Percentiles rank a stretch among this genome's conserved stretches.
These are phyloP conservation scores for Montipora efflorescens DNA, from an alignment of 64 coral and sea anemone genomes.

Conservation along the genomic window DNA sequence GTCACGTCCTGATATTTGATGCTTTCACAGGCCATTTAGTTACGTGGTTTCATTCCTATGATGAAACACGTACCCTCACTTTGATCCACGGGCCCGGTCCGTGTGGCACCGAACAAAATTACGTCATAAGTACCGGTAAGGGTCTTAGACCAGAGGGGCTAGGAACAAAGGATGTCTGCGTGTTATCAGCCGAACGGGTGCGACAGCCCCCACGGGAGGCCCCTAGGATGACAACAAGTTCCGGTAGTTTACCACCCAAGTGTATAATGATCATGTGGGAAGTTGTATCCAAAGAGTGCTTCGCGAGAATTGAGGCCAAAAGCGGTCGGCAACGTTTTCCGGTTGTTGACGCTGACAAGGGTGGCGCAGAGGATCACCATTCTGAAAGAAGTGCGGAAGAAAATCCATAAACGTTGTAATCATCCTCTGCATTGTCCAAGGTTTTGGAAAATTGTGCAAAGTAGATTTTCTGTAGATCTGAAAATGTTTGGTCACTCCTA, in stretches of 20 bases:
- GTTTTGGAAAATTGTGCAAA: too few species aligned
- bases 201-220: background rate
- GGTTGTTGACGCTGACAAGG: background rate
- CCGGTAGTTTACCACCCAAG: slow-evolving; percentile 10
- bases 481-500: too few species aligned
- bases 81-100: slow-evolving; percentile 75
- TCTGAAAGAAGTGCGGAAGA: background rate
- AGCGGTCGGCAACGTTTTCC: slow-evolving; percentile 50
- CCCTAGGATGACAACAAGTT: slow-evolving; percentile 9
- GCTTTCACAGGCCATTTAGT: slow-evolving; percentile 64
- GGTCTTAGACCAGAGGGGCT: slow-evolving; percentile 68
- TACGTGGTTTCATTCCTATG: slow-evolving; percentile 88
- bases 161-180: slow-evolving; percentile 70
- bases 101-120: slow-evolving; percentile 82
- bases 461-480: background rate
- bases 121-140: slow-evolving; percentile 90
- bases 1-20: slow-evolving; percentile 85
- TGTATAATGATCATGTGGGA: slow-evolving; percentile 88
- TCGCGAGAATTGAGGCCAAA: slow-evolving; percentile 84
- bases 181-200: slow-evolving; percentile 76
- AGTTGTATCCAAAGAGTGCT: slow-evolving; percentile 50
- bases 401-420: background rate
- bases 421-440: too few species aligned
- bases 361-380: background rate
- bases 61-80: slow-evolving; percentile 88